Evolutionary conservation across 1,140 invertebrate species (phyloP).

Genomic region (Periplaneta americana): DNA sequence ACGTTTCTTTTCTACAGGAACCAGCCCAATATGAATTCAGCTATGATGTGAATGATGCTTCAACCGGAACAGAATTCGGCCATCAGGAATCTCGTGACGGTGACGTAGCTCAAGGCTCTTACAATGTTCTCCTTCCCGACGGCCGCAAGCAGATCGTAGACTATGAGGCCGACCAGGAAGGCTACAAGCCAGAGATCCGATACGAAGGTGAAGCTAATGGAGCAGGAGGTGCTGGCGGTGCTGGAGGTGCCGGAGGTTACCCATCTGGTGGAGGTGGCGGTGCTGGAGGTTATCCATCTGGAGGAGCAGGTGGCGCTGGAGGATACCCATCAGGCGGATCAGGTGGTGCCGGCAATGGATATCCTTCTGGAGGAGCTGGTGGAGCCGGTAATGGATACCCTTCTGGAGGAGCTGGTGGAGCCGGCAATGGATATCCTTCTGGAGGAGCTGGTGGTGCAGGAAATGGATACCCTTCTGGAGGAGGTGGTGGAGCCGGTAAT

Average conservation of each 20-base stretch:
- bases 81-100: slow-evolving; percentile 57
- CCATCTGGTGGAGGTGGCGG: slow-evolving; percentile 29
- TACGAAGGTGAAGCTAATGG: slow-evolving; percentile 41
- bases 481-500: slow-evolving; percentile 34
- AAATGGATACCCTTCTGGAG: slow-evolving; percentile 18
- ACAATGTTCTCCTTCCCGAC: slow-evolving; percentile 58
- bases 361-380: slow-evolving; percentile 1
- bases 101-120: slow-evolving; percentile 52
- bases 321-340: slow-evolving; percentile 9
- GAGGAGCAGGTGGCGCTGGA: neutral
- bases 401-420: neutral
- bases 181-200: slow-evolving; percentile 59
- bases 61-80: slow-evolving; percentile 43
- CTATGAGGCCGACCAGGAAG: slow-evolving; percentile 54
- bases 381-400: neutral
- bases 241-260: slow-evolving; percentile 20
- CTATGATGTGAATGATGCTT: slow-evolving; percentile 56
- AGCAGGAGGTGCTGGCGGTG: slow-evolving; percentile 20
- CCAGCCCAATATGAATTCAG: slow-evolving; percentile 42
- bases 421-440: slow-evolving; percentile 3
- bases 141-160: slow-evolving; percentile 58
- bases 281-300: slow-evolving; percentile 15
- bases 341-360: slow-evolving; percentile 8
- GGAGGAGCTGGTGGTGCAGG: slow-evolving; percentile 14
- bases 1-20: too few relatives aligned